phyloP scores from a whole-genome alignment of 1,140 invertebrate species.

The Philaenus spumarius region DNA sequence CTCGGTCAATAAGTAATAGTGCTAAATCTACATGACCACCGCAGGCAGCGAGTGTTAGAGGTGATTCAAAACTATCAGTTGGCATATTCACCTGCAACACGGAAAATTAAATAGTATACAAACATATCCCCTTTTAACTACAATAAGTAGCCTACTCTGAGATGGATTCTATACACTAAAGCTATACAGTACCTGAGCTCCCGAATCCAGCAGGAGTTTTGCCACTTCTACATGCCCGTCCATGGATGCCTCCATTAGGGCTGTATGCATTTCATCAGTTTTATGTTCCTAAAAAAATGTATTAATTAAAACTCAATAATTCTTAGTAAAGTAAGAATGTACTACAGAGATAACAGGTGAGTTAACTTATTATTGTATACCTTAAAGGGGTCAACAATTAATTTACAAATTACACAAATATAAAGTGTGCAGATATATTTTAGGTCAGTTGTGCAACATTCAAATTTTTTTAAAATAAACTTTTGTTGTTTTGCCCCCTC shows the following conservation, averaged over 20 bases:
- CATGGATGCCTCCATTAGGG: slow-evolving; percentile 99
- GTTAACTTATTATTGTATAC: too few relatives aligned
- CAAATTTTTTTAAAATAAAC: too few relatives aligned
- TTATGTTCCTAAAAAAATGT: slow-evolving; percentile 76
- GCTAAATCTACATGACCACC: slow-evolving; percentile 97
- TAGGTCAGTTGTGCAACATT: too few relatives aligned
- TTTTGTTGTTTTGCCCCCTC: too few relatives aligned
- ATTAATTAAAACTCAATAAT: too few relatives aligned
- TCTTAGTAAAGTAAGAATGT: too few relatives aligned
- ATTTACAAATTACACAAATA: too few relatives aligned
- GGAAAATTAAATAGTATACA: background rate
- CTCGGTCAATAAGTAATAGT: slow-evolving; percentile 87
- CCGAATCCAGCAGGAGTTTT: slow-evolving; percentile 83
- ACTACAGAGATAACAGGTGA: too few relatives aligned
- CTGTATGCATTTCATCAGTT: slow-evolving; percentile 99
- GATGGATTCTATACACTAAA: background rate
- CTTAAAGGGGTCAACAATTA: too few relatives aligned
- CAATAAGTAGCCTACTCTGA: background rate
- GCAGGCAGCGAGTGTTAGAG: slow-evolving; percentile 94
- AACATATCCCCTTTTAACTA: background rate
- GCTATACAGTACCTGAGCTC: slow-evolving; percentile 73
- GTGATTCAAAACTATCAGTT: slow-evolving; percentile 98
- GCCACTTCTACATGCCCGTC: slow-evolving; percentile 97
- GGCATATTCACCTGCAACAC: slow-evolving; percentile 86
- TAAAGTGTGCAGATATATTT: too few relatives aligned